Evolutionary conservation across 2,888 invertebrate species (phyloP).

Genomic region (Erpobdella octoculata): DNA sequence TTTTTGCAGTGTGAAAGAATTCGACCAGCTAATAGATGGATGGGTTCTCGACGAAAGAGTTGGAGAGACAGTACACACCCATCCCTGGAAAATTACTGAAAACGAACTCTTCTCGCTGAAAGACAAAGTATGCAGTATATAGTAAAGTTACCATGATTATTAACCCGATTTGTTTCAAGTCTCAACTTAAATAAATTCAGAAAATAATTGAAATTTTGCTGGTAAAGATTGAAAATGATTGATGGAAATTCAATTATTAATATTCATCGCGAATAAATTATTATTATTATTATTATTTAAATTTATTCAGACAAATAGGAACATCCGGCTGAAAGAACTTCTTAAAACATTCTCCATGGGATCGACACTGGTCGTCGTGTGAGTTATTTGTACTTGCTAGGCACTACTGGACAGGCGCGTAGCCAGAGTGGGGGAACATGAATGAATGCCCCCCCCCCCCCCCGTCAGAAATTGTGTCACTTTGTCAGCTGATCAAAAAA

Average conservation of each 20-base stretch:
- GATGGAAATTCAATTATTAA: no score
- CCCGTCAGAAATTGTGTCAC: no score
- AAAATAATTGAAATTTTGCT: neutral
- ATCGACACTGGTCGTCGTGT: conserved; percentile 85
- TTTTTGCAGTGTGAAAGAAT: conserved; percentile 38
- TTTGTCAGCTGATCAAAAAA: no score
- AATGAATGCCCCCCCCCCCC: no score
- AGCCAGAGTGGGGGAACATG: no score
- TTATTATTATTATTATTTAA: neutral
- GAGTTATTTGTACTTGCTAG: no score
- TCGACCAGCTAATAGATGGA: conserved; percentile 42
- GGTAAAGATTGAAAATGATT: neutral
- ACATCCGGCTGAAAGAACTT: conserved; percentile 79
- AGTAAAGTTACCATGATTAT: no score
- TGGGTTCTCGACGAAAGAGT: conserved; percentile 54
- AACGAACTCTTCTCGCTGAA: conserved; percentile 69
- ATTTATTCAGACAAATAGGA: conserved; percentile 64
- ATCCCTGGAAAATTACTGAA: conserved; percentile 48
- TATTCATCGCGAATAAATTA: no score
- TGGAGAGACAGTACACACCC: conserved; percentile 59
- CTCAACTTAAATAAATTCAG: no score
- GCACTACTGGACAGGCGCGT: no score
- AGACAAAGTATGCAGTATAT: conserved; percentile 64
- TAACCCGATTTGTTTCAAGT: no score
- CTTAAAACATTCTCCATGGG: conserved; percentile 70